Conservation (phyloP, 2,113 vertebrate species). For the Diphyllodes magnificus region DNA sequence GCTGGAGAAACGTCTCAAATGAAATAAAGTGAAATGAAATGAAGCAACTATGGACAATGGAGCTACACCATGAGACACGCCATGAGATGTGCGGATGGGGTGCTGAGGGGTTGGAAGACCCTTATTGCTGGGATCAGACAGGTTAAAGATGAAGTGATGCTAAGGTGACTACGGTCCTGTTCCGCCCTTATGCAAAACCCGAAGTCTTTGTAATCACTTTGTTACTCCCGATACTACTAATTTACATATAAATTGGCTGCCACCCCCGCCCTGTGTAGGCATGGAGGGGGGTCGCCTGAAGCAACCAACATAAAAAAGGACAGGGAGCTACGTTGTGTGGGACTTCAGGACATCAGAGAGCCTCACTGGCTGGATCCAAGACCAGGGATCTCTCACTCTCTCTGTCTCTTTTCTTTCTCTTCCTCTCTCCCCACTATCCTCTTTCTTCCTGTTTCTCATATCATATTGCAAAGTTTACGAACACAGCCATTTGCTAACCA, state of each 20-base stretch:
- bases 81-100: not conserved
- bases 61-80: not conserved
- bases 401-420: not conserved
- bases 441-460: not conserved
- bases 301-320: not conserved
- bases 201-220: not conserved
- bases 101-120: not conserved
- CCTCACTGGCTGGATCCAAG: not conserved
- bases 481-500: not conserved
- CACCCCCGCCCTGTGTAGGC: too few relatives aligned
- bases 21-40: not conserved
- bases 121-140: not conserved
- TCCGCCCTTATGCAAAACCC: fast-evolving
- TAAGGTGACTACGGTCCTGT: not conserved
- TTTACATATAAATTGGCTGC: not conserved
- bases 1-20: not conserved
- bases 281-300: not conserved
- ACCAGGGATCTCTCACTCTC: not conserved
- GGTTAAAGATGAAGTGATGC: not conserved
- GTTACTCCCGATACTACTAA: not conserved
- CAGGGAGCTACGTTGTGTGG: not conserved
- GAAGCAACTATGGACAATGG: not conserved
- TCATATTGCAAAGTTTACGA: not conserved
- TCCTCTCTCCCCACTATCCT: not conserved
- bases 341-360: not conserved